Base-by-base conservation (phyloP, 2,113 vertebrate species). In the Onychostruthus taczanowskii region DNA sequence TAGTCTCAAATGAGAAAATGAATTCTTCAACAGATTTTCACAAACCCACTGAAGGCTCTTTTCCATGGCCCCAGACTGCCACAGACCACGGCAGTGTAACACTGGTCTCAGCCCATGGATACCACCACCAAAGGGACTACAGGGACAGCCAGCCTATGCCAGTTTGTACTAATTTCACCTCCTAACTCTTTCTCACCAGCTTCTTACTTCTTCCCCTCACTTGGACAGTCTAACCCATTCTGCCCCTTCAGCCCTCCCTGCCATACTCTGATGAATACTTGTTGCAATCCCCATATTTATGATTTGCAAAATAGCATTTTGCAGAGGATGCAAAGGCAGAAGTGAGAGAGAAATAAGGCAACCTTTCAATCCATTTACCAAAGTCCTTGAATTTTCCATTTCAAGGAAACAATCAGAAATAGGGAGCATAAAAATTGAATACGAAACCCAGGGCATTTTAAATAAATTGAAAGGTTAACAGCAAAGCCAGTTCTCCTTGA, bases 331-430 rank as follows among this genome's bases (percentile, higher is more conserved):
- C 24, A 55, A 56, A 66, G 64, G 80, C 82, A 92, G 85, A 87
- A 92, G 49, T 90, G 93, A 70, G 90, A 81, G 74, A 90, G 85
- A 93, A 97, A 95, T 72, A 87, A 96, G 75, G 85, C 82, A 97
- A 70, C 90, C 74, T 96, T 96, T 96, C 95, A 94, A 94, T 95
- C 78, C 89, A 94, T 97, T 96, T 95, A 93, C 96, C 96, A 96
- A 91, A 91, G 89, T 79, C 91, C 92, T 93, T 88, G 92, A 95
- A 96, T 84, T 90, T 94, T 46, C 37, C 49, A 87, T 97, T 96
- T 96, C 91, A 92, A 95, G 87, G 89, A 95, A 96, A 97, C 91
- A 94, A 95, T 95, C 80, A 95, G 87, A 94, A 97, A 96, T 12
- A 89, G 43, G 76, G 44, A 95, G 52, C 52, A 72, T 56, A 89